Base-by-base conservation (phyloP, 2,888 invertebrate species). In the Anarsia innoxiella region DNA sequence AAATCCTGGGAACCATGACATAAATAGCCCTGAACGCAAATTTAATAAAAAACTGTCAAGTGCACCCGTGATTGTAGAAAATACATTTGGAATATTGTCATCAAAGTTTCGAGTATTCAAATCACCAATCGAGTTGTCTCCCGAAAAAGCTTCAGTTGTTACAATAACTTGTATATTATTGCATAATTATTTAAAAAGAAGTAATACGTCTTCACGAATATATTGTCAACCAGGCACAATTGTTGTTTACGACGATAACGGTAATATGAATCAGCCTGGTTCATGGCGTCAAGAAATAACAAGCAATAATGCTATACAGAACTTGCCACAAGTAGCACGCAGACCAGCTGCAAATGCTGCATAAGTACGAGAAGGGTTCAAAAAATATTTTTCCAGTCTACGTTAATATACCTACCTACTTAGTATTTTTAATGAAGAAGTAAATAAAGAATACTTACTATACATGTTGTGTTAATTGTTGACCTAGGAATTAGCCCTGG, bases 171-270 rank as follows among this genome's bases (percentile, higher is more conserved):
- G 37, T 28, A 38, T 45, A 27, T 29, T 43, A 26, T 30, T 49
- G 37, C 44, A 46, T 26, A 47, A 53, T 37, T 52, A 42, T 33
- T 45, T 52, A 13, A 43, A 47, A 33, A 36, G 32, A 39, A 51
- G 49, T 25, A 36, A 26, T 16, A 48, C 43, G 15, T 46, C 44
- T 15, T 37, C 37, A 39, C 39, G 29, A 2, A 40, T 48, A 8
- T 46, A 48, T 42, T 45, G 44, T 39, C 55, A 50, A 8, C 41
- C 47, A 10, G 49, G 49, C 23, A 44, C 42, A n/a, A 31, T 52
- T 4, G 50, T 53, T 29, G 25, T 5, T 11, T 46, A 46, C 42
- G 45, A 46, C 23, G 14, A 45, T 31, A 37, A 38, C 16, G 39
- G 44, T 29, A 23, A 37, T 19, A 10, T 42, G 26, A 15, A 48